Base-by-base conservation (phyloP, 2,113 vertebrate genomes). In the Clarias gariepinus region DNA sequence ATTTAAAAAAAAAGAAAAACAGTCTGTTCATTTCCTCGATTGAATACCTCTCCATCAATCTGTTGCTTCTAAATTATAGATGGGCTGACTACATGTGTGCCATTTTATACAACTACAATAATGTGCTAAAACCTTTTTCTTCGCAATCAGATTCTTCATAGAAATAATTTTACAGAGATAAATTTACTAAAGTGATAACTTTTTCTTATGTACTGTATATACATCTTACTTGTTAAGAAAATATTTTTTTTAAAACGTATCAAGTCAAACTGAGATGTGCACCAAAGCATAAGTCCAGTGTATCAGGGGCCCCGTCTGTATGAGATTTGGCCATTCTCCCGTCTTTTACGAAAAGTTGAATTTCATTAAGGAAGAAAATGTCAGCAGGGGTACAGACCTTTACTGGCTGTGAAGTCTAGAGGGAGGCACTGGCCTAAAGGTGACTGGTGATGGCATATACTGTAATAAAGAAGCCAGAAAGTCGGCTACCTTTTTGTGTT, bases 31-130 rank as follows among this genome's bases (percentile, higher is more conserved):
- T 83, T 86, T 88, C 85, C 76, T 83, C 76, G 87, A 85, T 89
- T 82, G 87, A 87, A 89, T 82, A 89, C 88, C 85, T 30, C 53
- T 86, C 84, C 73, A 86, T 88, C 90, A 76, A 63, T 81, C 64
- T 57, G 61, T 86, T 86, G 71, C 86, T 30, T 82, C 85, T 87
- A 87, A 91, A 89, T 89, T 80, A 87, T 83, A 90, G 55, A 87
- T 85, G 82, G 69, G n/a, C 73, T n/a, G 55, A 66, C 78, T 84
- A 88, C 82, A 83, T 86, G 83, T 36, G 61, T 58, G 82, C 66
- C 23, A 63, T 86, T 73, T 25, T 28, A 83, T 66, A 60, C 57
- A 86, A 71, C 73, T 86, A 85, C 68, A 55, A 19, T 84, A 77
- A 88, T 80, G 57, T 18, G 5, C 76, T 83, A 23, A 61, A 30